These are phyloP conservation scores for Clepsis dumicolana DNA, from an alignment of 2,888 invertebrate genomes.

Conservation along the genomic window DNA sequence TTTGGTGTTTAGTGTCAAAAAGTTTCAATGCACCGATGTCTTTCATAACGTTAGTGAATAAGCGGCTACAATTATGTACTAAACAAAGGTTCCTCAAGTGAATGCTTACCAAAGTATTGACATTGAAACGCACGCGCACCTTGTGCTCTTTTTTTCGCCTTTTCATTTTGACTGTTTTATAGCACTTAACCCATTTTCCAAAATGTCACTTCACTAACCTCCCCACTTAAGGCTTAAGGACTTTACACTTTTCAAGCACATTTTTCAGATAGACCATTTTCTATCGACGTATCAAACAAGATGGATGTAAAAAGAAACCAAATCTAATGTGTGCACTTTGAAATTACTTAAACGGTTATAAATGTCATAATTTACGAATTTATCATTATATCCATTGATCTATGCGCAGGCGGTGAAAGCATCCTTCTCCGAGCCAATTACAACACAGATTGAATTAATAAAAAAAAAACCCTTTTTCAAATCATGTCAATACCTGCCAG, in stretches of 20 bases:
- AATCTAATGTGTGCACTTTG: background rate
- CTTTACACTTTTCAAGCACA: background rate
- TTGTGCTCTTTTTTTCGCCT: constrained; percentile 69
- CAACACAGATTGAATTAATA: constrained; percentile 7
- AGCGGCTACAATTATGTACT: too few relatives aligned
- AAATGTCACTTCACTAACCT: background rate
- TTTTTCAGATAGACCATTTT: background rate
- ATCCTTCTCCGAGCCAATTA: constrained; percentile 18
- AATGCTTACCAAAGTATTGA: constrained; percentile 57
- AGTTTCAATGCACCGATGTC: too few relatives aligned
- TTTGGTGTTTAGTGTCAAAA: too few relatives aligned
- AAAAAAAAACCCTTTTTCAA: background rate
- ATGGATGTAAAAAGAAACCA: background rate
- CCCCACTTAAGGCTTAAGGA: background rate
- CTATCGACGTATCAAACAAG: background rate
- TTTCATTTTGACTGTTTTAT: constrained; percentile 62
- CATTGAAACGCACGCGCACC: constrained; percentile 71
- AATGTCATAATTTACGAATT: background rate
- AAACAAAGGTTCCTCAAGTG: background rate
- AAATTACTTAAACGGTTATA: background rate
- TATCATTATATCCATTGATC: background rate
- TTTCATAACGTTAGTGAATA: too few relatives aligned
- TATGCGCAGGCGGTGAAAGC: background rate
- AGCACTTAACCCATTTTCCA: constrained; percentile 34
- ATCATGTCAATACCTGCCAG: background rate